phyloP scores from a whole-genome alignment of 2,888 invertebrate genomes.

The Aphodius granarius region DNA sequence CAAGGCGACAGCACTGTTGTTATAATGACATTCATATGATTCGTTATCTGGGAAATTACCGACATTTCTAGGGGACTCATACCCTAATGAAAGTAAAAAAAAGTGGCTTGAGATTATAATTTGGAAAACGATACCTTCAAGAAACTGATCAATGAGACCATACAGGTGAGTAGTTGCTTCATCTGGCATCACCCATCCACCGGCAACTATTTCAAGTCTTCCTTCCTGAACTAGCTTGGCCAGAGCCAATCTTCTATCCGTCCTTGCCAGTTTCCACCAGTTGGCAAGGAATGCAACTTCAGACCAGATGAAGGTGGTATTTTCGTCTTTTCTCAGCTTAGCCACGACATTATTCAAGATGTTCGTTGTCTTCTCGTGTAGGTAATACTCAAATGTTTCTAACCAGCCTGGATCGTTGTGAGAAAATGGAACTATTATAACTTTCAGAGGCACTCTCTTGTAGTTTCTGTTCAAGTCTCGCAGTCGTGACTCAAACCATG shows the following conservation, averaged over 20 bases:
- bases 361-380: slow-evolving; percentile 4
- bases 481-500: not conserved
- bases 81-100: no score
- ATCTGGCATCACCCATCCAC: slow-evolving; percentile 21
- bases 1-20: no score
- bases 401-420: slow-evolving; percentile 22
- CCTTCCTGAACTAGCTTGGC: not conserved
- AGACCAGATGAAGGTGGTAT: slow-evolving; percentile 15
- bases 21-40: no score
- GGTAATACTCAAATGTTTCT: slow-evolving; percentile 16
- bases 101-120: no score
- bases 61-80: no score
- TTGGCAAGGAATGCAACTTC: slow-evolving; percentile 15
- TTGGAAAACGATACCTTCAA: slow-evolving; percentile 14
- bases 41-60: no score
- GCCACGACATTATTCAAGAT: slow-evolving; percentile 15
- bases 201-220: slow-evolving; percentile 14
- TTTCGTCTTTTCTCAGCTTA: not conserved
- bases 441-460: slow-evolving; percentile 3
- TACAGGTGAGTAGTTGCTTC: slow-evolving; percentile 20
- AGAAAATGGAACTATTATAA: slow-evolving; percentile 16
- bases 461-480: not conserved
- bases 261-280: slow-evolving; percentile 14
- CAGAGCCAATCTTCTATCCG: slow-evolving; percentile 5
- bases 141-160: slow-evolving; percentile 17